Evolutionary conservation across 2,113 vertebrate genomes (phyloP), one percentile per base, ranked within the genome.

Genomic region (Heptranchias perlo): DNA sequence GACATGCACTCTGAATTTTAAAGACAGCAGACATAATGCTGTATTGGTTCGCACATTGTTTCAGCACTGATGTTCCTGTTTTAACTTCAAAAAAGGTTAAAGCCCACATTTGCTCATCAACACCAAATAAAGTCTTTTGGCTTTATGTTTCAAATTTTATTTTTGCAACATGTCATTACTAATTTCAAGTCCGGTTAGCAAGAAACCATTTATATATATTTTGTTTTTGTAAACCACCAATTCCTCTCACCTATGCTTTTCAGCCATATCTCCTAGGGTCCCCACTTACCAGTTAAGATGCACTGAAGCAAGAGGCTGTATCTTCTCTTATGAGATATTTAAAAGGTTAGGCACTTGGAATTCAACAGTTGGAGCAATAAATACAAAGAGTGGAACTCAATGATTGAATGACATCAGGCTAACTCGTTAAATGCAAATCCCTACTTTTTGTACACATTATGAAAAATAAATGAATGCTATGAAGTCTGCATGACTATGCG

Each of bases 351-450:
- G 94, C 94, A 95, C 99, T 99, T 99, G 97, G 98, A 98, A 98
- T 97, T 98, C 97, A 98, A 98, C 98, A 97, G 98, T 97, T 97
- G 98, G 97, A 98, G 97, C 97, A 97, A 97, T 97, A 96, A 97
- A 96, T 98, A 98, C 97, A 98, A 98, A 98, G 97, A 47, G 97
- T 97, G 97, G 97, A 97, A 98, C 97, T 98, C 98, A 98, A 98
- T 97, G 96, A 98, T 97, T 96, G 96, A 97, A 97, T 97, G 96
- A 96, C 96, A 87, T 67, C 94, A 96, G 96, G 96, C 96, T 96
- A 95, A 96, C 96, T 97, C 96, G 97, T 97, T 96, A 97, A 97
- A 96, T 73, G 73, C 28, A 52, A 94, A 67, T 96, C 96, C 96
- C 96, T 64, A 47, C 16, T 96, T 96, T 97, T 97, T 97, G 96